phyloP scores from a whole-genome alignment of 2,113 vertebrate species.

The Ifrita kowaldi region DNA sequence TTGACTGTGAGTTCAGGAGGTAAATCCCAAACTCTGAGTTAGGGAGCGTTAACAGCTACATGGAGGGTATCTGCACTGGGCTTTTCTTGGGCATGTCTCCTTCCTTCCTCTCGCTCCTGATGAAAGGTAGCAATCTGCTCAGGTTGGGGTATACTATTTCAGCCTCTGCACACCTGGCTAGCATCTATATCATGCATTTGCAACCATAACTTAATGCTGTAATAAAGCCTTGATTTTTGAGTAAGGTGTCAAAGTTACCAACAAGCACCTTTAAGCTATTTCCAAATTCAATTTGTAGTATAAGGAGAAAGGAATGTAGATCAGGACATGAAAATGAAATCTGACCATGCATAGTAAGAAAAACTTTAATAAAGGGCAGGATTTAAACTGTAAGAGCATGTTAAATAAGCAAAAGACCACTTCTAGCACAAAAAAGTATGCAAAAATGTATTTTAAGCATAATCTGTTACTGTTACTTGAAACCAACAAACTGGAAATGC shows the following conservation, averaged over 20 bases:
- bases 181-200: neutral
- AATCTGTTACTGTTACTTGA: neutral
- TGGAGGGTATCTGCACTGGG: neutral
- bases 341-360: neutral
- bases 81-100: neutral
- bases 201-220: neutral
- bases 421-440: neutral
- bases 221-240: neutral
- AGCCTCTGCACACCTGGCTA: neutral
- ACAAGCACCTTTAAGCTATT: neutral
- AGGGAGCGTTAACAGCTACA: fast-evolving
- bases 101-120: neutral
- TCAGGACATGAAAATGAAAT: neutral
- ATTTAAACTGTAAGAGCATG: neutral
- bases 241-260: neutral
- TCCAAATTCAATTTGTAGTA: neutral
- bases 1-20: neutral
- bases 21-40: neutral
- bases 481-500: neutral
- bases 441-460: neutral
- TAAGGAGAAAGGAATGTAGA: neutral
- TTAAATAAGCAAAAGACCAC: neutral
- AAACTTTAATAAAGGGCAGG: neutral
- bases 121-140: neutral
- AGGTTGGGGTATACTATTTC: fast-evolving